phyloP scores from a whole-genome alignment of 30 jellyfish, hydroid and myxozoan genomes.

The Hydractinia echinata region DNA sequence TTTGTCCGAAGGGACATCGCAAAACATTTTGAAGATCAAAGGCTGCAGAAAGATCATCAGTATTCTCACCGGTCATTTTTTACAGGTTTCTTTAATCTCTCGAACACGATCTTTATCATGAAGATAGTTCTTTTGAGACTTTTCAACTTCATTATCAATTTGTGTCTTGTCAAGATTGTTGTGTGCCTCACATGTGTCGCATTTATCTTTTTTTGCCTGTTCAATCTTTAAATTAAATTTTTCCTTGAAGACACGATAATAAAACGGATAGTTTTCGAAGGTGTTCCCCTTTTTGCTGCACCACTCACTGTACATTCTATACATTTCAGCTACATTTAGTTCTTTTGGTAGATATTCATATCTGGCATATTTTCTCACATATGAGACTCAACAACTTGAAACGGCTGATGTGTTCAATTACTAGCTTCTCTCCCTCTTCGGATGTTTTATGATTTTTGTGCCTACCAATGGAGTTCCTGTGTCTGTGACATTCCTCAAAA shows the following conservation, averaged over 20 bases:
- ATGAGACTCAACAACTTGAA: no score
- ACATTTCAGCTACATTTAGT: background rate
- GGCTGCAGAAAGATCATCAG: background rate
- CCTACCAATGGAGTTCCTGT: slow-evolving; percentile 4
- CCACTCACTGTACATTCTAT: background rate
- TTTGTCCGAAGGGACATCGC: background rate
- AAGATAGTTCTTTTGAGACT: background rate
- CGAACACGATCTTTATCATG: background rate
- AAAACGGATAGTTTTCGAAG: slow-evolving; percentile 6
- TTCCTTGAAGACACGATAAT: background rate
- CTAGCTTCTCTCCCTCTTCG: no score
- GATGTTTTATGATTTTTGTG: no score
- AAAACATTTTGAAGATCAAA: background rate
- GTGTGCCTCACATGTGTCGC: background rate
- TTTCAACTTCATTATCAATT: background rate
- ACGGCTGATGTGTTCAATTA: no score
- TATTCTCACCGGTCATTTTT: no score
- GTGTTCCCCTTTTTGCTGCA: background rate
- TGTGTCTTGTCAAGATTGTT: background rate
- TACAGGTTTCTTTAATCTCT: background rate
- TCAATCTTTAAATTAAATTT: background rate
- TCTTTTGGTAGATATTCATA: no score
- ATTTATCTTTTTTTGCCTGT: background rate
- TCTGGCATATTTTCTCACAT: no score
- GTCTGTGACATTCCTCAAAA: background rate